Conservation (phyloP, 2,113 vertebrate species). For the Gopherus evgoodei region DNA sequence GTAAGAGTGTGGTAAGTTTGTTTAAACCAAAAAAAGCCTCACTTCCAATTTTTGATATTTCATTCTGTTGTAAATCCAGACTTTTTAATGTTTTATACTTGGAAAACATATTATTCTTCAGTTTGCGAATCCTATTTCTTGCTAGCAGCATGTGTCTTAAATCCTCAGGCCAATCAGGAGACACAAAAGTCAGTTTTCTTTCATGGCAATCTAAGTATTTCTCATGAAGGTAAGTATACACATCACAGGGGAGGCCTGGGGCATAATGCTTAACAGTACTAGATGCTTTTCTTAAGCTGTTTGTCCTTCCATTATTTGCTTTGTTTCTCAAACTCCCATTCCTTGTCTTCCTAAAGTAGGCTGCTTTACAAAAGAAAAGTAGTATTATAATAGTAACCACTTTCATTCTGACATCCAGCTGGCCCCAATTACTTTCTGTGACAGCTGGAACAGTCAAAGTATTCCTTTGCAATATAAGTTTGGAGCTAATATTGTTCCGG, state of each 20-base stretch:
- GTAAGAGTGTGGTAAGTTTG: slow-evolving; percentile 91
- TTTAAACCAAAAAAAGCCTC: slow-evolving; percentile 90
- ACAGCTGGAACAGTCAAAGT: slow-evolving; percentile 65
- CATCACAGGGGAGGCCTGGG: slow-evolving; percentile 82
- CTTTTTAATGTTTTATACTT: slow-evolving; percentile 88
- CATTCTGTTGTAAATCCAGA: slow-evolving; percentile 95
- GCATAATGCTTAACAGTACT: slow-evolving; percentile 84
- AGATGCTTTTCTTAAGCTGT: slow-evolving; percentile 68
- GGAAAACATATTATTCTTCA: slow-evolving; percentile 91
- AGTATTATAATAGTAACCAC: slow-evolving; percentile 81
- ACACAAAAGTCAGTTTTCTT: slow-evolving; percentile 85
- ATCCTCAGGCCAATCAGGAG: slow-evolving; percentile 89
- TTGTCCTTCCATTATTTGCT: slow-evolving; percentile 63
- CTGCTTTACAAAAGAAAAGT: slow-evolving; percentile 82
- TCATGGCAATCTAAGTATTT: slow-evolving; percentile 96
- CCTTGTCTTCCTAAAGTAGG: slow-evolving; percentile 79
- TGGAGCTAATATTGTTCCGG: slow-evolving; percentile 61
- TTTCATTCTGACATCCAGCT: slow-evolving; percentile 86
- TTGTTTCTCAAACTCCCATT: slow-evolving; percentile 67
- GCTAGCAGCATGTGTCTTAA: slow-evolving; percentile 92
- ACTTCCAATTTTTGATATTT: slow-evolving; percentile 88
- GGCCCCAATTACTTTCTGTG: slow-evolving; percentile 61
- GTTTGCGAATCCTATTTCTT: slow-evolving; percentile 88
- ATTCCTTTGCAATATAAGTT: slow-evolving; percentile 68
- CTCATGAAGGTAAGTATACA: slow-evolving; percentile 88